Conservation (phyloP, 2,797 vertebrate species). For the Pagetopsis macropterus region DNA sequence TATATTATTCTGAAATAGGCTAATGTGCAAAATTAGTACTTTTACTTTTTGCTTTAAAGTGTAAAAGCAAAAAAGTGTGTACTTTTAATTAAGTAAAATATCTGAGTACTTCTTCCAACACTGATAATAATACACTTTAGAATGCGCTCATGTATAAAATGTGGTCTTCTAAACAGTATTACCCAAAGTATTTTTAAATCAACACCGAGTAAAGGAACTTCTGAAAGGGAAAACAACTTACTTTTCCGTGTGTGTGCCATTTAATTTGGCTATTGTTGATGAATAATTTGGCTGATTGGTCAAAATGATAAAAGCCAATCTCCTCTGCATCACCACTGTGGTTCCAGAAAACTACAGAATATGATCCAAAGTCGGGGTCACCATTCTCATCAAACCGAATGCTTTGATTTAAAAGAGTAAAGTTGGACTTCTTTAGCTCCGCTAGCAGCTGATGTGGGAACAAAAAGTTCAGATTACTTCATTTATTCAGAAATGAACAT, state of each 20-base stretch:
- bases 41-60: too few relatives aligned
- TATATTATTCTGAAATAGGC: too few relatives aligned
- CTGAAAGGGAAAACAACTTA: constrained; percentile 37
- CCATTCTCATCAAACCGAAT: constrained; percentile 83
- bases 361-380: constrained; percentile 70
- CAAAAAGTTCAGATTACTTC: constrained; percentile 12
- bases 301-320: constrained; percentile 75
- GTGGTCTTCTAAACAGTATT: too few relatives aligned
- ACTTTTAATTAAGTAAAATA: too few relatives aligned
- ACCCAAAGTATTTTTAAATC: not conserved
- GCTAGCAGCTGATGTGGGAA: constrained; percentile 79
- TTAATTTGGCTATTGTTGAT: constrained; percentile 69
- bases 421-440: constrained; percentile 84
- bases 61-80: too few relatives aligned
- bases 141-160: too few relatives aligned
- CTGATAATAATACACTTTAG: too few relatives aligned
- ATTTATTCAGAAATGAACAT: not conserved
- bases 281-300: constrained; percentile 56
- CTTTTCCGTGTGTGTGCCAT: constrained; percentile 75
- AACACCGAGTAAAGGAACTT: not conserved
- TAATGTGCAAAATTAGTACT: too few relatives aligned
- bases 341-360: constrained; percentile 83
- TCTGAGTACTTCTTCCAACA: too few relatives aligned
- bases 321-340: constrained; percentile 37
- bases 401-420: constrained; percentile 76